Base-by-base conservation (phyloP, 2,888 invertebrate species). In the Drosophila gaucha region DNA sequence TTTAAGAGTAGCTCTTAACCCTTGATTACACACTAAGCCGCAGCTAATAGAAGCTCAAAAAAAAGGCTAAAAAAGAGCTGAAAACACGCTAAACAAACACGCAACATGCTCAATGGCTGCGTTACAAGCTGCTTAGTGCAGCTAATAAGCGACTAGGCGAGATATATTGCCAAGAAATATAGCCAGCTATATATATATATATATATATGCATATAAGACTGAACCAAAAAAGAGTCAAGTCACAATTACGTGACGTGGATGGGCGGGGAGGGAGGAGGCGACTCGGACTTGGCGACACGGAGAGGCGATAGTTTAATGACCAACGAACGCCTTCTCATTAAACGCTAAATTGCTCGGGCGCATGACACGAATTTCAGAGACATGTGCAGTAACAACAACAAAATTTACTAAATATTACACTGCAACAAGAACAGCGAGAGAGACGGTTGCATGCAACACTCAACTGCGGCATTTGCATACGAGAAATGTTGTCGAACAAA, bases 271-370 rank as follows among this genome's bases (percentile, higher is more conserved):
- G 36, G 24, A 12, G 18, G 35, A 2, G 24, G 28, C 10, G 43
- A 10, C 9, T n/a, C 14, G 18, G 38, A 33, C n/a, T 26, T 16
- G 47, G 33, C 16, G 39, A 20, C 43, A 18, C 46, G 39, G 44
- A 47, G 46, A 43, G 44, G 55, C 73, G 65, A 60, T 65, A 66
- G 83, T 82, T 79, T 85, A 83, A 85, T 83, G 88, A 69, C 86
- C 88, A 79, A 65, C 83, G 70, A 83, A 83, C 83, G 88, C 83
- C 88, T 86, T 83, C 86, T 87, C 88, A 88, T 83, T 87, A 83
- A 83, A 87, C 83, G 86, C 74, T 86, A 88, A 83, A 88, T 83
- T 88, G 69, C 88, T 68, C 71, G 69, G 80, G 77, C 71, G 66
- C 88, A 79, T 79, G 83, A 87, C 87, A 82, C 62, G 86, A 83